Evolutionary conservation across 2,888 invertebrate genomes (phyloP).

Genomic region (Tetranychus truncatus): DNA sequence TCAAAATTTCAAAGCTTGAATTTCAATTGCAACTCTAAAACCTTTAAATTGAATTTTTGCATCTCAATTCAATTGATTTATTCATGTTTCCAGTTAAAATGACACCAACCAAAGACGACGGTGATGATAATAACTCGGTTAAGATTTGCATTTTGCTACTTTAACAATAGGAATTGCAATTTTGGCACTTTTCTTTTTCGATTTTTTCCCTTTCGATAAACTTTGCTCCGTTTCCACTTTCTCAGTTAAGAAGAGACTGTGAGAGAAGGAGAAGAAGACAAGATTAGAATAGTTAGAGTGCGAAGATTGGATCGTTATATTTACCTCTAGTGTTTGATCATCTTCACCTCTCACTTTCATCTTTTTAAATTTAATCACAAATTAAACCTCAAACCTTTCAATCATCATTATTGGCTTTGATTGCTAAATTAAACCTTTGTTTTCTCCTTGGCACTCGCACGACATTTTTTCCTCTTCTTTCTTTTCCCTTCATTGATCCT

Average conservation of each 20-base stretch:
- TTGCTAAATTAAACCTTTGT: neutral
- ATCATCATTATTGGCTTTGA: neutral
- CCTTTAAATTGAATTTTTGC: neutral
- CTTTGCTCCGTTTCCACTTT: neutral
- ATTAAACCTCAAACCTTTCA: neutral
- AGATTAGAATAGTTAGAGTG: no score
- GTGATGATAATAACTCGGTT: no score
- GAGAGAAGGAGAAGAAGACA: no score
- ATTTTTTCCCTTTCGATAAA: neutral
- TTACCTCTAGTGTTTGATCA: no score
- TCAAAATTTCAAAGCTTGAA: no score
- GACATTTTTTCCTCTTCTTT: neutral
- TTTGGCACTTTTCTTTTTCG: neutral
- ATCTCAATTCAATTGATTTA: neutral
- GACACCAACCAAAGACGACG: no score
- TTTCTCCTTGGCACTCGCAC: neutral
- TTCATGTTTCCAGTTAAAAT: neutral
- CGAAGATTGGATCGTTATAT: no score
- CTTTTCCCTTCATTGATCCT: neutral
- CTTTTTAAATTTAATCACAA: no score
- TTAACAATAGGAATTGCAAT: neutral
- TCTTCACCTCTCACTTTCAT: no score
- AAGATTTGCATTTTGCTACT: no score
- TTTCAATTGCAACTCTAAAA: no score
- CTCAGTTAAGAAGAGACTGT: neutral